Evolutionary conservation across 2,888 invertebrate species (phyloP).

Genomic region (Scelioninae gen. 2): DNA sequence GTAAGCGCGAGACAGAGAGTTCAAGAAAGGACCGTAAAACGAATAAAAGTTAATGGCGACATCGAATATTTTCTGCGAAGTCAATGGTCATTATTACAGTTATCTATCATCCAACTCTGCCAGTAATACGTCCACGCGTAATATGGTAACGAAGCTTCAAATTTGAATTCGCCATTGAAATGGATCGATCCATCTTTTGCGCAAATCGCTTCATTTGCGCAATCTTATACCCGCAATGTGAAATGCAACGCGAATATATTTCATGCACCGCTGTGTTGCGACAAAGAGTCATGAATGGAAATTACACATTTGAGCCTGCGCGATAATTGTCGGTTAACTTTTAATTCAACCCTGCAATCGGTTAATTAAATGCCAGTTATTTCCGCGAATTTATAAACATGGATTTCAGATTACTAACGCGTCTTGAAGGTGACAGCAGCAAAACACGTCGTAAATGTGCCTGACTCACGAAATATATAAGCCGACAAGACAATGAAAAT

Average conservation of each 20-base stretch:
- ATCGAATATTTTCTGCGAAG: conserved; percentile 43
- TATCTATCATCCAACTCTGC: conserved; percentile 34
- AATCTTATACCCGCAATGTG: neutral
- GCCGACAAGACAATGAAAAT: conserved; percentile 34
- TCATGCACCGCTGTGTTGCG: conserved; percentile 4
- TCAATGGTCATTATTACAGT: conserved; percentile 40
- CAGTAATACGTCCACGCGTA: conserved; percentile 23
- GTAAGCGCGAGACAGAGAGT: conserved; percentile 46
- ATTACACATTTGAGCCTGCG: conserved; percentile 2
- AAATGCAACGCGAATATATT: conserved; percentile 26
- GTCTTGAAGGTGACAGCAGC: neutral
- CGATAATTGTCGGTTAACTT: neutral
- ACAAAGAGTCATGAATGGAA: conserved; percentile 17
- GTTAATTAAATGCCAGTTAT: neutral
- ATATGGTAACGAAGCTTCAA: conserved; percentile 25
- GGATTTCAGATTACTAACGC: neutral
- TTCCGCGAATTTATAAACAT: neutral
- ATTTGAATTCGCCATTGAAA: conserved; percentile 32
- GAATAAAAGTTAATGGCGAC: conserved; percentile 45
- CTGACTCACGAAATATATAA: neutral
- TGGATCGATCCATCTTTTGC: conserved; percentile 8
- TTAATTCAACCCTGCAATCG: neutral
- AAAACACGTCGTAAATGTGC: conserved; percentile 1
- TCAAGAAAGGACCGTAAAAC: conserved; percentile 33
- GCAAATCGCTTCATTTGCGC: neutral